phyloP scores from a whole-genome alignment of 2,113 vertebrate species.

The Pseudorectes ferrugineus region DNA sequence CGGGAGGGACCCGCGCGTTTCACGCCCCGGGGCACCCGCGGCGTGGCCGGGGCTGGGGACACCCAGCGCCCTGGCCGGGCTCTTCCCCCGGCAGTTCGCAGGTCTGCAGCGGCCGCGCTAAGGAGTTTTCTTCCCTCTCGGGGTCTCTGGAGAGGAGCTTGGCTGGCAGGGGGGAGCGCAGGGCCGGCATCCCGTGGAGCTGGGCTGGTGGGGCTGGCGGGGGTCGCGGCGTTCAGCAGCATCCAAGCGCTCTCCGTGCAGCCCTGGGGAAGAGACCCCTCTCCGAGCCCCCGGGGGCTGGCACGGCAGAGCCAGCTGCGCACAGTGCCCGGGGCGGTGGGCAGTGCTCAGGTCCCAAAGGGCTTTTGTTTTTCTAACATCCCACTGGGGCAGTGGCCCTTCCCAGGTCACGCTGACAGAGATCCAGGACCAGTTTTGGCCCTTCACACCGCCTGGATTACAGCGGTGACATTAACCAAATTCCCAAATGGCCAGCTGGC shows the following conservation, averaged over 20 bases:
- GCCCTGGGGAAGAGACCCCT: background rate
- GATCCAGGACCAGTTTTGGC: background rate
- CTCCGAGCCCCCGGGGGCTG: background rate
- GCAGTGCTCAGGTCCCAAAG: background rate
- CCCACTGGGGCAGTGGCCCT: background rate
- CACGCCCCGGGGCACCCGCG: background rate
- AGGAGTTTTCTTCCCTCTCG: background rate
- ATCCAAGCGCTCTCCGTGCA: background rate
- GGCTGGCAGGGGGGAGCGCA: background rate
- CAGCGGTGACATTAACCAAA: background rate
- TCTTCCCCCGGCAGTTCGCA: background rate
- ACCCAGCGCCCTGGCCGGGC: background rate
- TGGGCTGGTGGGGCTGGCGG: background rate
- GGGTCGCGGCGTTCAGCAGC: background rate
- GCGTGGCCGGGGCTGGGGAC: background rate
- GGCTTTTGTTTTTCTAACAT: background rate
- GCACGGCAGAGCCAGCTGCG: background rate
- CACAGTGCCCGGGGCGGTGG: rapidly evolving
- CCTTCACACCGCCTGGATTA: background rate
- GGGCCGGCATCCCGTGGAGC: background rate
- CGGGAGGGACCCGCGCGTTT: background rate
- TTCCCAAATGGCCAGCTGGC: background rate
- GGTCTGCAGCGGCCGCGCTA: background rate
- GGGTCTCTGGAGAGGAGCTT: background rate
- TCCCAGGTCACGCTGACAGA: background rate